Evolutionary conservation across 2,888 invertebrate species (phyloP), one percentile per base, ranked within the genome.

Genomic region (Trissolcus brochymenae): DNA sequence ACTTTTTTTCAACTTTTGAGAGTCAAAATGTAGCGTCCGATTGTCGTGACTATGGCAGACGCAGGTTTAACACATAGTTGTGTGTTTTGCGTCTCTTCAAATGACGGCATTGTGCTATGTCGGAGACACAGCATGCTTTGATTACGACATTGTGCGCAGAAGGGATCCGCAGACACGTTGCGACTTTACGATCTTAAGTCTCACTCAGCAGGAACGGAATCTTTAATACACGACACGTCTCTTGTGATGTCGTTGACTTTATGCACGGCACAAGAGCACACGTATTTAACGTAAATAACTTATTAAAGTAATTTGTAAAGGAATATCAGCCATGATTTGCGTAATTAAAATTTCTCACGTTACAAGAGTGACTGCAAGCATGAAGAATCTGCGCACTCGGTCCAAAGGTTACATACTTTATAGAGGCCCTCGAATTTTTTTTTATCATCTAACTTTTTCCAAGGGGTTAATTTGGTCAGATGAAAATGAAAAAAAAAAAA

Each of bases 101-200:
- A 87, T 82, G 84, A 85, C 80, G 82, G 83, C 82, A 87, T 87
- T 86, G 87, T 87, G 80, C 79, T 77, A 65, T 78, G 76, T 19
- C 43, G 67, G 68, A 81, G 79, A 78, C 73, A 76, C 81, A 78
- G 81, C 82, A 82, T 79, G 82, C 85, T 87, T 86, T 87, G 87
- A 87, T 87, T 87, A 86, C 87, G 83, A 87, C 84, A 87, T 87
- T 87, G 87, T 87, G 82, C 81, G 75, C 72, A 80, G 81, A 78
- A 81, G 83, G 83, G 82, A 79, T 76, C 77, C 76, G 54, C 73
- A 74, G 83, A 83, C 80, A 80, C 82, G 81, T 79, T 81, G 79
- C 81, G 83, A 85, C 83, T 85, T 83, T 81, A 79, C 81, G 79
- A 81, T 76, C 78, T 83, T 79, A 81, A 80, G 81, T 82, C 79